Percentiles rank a stretch among this genome's conserved stretches.
Conservation (phyloP, 2,113 vertebrate genomes). For the Phylloscopus trochiloides region DNA sequence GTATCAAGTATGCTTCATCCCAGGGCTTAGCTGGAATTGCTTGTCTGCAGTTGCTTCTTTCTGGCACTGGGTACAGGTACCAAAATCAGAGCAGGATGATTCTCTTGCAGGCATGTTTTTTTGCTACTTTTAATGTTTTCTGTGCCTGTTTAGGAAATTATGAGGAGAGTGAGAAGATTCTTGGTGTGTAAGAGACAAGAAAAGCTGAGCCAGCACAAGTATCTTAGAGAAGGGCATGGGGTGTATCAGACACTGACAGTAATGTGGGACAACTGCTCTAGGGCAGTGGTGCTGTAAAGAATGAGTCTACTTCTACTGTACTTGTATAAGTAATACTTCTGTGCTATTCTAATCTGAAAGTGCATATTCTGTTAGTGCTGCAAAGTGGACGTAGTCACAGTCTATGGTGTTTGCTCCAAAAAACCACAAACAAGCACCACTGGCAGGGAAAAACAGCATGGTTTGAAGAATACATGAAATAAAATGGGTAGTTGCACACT, state of each 20-base stretch:
- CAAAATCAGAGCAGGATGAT: background rate
- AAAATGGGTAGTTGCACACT: background rate
- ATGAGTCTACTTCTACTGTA: background rate
- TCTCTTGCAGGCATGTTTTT: background rate
- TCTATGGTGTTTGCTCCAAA: background rate
- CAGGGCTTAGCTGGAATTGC: conserved; percentile 27
- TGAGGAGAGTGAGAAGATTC: background rate
- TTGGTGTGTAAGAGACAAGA: background rate
- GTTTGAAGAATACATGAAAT: background rate
- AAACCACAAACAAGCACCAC: background rate
- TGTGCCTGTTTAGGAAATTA: background rate
- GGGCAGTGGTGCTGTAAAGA: background rate
- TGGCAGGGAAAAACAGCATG: background rate
- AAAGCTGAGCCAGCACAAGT: background rate
- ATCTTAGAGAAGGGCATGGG: background rate
- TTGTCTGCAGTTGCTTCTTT: background rate
- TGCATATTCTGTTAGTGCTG: background rate
- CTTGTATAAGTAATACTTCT: background rate
- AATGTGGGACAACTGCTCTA: background rate
- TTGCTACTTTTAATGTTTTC: background rate
- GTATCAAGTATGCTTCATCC: conserved; percentile 49
- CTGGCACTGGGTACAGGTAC: background rate
- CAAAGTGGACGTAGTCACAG: background rate
- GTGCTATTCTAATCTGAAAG: background rate
- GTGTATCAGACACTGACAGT: background rate